phyloP scores from a whole-genome alignment of 2,888 invertebrate genomes.

The Pyrrhosoma nymphula region DNA sequence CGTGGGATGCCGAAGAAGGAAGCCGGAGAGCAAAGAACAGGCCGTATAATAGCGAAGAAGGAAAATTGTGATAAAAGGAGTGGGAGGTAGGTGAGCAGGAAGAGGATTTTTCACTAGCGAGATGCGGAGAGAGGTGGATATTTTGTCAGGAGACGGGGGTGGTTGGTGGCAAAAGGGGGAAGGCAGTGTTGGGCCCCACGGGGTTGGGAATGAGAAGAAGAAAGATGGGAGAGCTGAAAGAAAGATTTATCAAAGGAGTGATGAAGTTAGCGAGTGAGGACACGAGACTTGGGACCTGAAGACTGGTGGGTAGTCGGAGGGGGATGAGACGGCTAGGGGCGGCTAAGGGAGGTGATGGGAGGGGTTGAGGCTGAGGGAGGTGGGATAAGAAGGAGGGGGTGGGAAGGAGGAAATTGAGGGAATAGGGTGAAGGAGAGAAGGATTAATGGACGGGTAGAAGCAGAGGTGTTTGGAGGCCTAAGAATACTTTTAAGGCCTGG shows the following conservation, averaged over 20 bases:
- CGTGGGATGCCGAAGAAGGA: background rate
- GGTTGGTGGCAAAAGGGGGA: background rate
- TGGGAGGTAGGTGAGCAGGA: too few relatives aligned
- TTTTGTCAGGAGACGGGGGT: background rate
- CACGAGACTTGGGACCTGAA: conserved; percentile 29
- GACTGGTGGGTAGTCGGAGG: background rate
- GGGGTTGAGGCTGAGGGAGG: background rate
- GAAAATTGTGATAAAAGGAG: background rate
- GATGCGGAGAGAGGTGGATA: background rate
- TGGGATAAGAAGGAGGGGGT: background rate
- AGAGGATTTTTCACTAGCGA: background rate
- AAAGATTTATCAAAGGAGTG: conserved; percentile 49
- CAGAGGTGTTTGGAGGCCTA: background rate
- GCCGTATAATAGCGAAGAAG: background rate
- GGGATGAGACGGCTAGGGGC: background rate
- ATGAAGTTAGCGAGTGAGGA: conserved; percentile 55
- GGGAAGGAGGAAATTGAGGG: background rate
- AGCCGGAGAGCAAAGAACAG: background rate
- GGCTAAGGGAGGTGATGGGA: background rate
- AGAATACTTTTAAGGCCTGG: background rate
- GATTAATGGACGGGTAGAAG: background rate
- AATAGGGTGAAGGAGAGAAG: background rate
- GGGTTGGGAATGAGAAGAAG: conserved; percentile 4
- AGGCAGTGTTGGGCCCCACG: background rate
- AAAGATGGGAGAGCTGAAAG: conserved; percentile 57